A percentile compares a stretch with the other conserved stretches of the same genome.
phyloP scores from a whole-genome alignment of 1,140 invertebrate species.

The Paracyclopina nana region DNA sequence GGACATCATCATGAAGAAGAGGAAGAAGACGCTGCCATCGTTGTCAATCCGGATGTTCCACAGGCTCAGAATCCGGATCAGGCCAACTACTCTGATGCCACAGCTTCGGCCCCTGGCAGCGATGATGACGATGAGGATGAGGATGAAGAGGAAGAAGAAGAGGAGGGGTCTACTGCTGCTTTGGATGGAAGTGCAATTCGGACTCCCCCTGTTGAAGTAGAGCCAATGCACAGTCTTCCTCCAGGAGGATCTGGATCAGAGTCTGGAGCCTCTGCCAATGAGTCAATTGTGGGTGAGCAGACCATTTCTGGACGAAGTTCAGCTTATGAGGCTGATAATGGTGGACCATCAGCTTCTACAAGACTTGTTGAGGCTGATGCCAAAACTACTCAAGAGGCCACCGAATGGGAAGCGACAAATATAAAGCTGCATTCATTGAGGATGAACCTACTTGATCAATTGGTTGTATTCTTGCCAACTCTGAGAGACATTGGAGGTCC shows the following conservation, averaged over 20 bases:
- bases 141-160: constrained; percentile 63
- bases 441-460: constrained; percentile 40
- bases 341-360: too few relatives aligned
- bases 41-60: neutral
- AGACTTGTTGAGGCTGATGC: neutral
- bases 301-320: constrained; percentile 33
- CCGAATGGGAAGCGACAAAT: constrained; percentile 26
- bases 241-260: neutral
- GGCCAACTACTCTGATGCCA: constrained; percentile 15
- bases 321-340: neutral
- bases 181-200: constrained; percentile 64
- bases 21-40: neutral
- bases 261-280: neutral
- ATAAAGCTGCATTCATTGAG: constrained; percentile 39
- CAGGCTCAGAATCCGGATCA: constrained; percentile 10
- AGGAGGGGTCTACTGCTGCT: constrained; percentile 80
- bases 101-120: constrained; percentile 9
- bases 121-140: constrained; percentile 40
- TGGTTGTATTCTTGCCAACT: constrained; percentile 40
- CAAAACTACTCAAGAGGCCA: constrained; percentile 22
- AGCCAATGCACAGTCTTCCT: neutral
- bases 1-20: neutral
- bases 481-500: constrained; percentile 46
- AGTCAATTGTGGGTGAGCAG: constrained; percentile 44
- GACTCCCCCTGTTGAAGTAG: constrained; percentile 28